Evolutionary conservation across 2,113 vertebrate genomes (phyloP), one percentile per base, ranked within the genome.

Genomic region (Meles meles): DNA sequence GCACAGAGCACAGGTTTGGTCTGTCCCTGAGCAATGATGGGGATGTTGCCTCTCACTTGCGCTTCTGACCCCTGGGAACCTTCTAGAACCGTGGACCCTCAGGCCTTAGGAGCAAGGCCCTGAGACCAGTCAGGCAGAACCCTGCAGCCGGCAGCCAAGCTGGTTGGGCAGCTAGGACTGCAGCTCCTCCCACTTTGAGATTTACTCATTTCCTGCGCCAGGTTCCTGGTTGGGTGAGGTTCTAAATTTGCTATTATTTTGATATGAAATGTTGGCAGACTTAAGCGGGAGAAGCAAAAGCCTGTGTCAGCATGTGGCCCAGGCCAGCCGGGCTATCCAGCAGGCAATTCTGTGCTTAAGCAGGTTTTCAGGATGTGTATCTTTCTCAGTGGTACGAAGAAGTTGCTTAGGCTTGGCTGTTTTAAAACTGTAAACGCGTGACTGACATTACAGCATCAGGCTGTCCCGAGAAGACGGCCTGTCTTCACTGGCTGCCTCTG

Each of bases 351-450:
- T 49, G 47, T 88, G 88, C 61, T 59, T 20, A 18, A 23, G 90
- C 87, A 81, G 87, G 84, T 14, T 47, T 88, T 49, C 79, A 47
- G 80, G 65, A 34, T 63, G 55, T 55, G 7, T 37, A 5, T 82
- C 63, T 95, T 61, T 89, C 23, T 18, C 44, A 67, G 61, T 34
- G 92, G 79, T 47, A 84, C 47, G 91, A 95, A 89, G 80, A 97
- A 90, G 80, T 95, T 77, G 92, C n/a, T 94, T 96, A 96, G 93
- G 96, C 91, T 69, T 81, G 93, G 95, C 96, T 96, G 94, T 94
- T 96, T 71, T 61, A 72, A 94, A 84, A 83, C 80, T 88, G 90
- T 37, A 97, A 98, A 95, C 93, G 96, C 94, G 94, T 97, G 59
- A 97, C 79, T 96, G 96, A 97, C 86, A 91, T 88, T 65, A 42